Conservation (phyloP, 1,140 invertebrate genomes). For the Orchestia grillus region DNA sequence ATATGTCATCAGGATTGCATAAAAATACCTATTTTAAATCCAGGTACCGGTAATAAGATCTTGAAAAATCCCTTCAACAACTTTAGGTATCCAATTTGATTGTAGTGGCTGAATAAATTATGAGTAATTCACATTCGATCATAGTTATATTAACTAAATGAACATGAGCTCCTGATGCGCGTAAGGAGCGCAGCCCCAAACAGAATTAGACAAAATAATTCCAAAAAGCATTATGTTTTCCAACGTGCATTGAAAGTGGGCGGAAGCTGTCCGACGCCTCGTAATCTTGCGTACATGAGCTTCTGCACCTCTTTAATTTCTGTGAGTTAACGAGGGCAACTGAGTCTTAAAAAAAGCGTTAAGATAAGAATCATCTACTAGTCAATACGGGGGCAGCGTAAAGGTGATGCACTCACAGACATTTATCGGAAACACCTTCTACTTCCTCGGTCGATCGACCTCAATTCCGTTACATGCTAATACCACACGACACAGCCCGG, state of each 20-base stretch:
- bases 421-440: neutral
- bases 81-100: no score
- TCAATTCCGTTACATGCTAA: constrained; percentile 30
- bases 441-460: constrained; percentile 21
- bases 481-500: neutral
- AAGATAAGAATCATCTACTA: neutral
- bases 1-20: no score
- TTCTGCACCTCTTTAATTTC: neutral
- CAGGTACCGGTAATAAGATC: no score
- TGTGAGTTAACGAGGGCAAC: neutral
- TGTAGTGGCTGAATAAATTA: no score
- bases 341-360: neutral
- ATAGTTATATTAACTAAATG: no score
- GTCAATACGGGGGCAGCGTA: neutral
- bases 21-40: no score
- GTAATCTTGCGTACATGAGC: neutral
- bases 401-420: neutral
- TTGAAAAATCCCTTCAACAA: no score
- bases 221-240: no score
- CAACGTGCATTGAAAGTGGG: neutral
- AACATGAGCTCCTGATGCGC: no score
- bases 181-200: no score
- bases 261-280: neutral
- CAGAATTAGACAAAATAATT: neutral
- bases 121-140: no score